Evolutionary conservation across 2,888 invertebrate species (phyloP).

Genomic region (Cheilosia urbana): DNA sequence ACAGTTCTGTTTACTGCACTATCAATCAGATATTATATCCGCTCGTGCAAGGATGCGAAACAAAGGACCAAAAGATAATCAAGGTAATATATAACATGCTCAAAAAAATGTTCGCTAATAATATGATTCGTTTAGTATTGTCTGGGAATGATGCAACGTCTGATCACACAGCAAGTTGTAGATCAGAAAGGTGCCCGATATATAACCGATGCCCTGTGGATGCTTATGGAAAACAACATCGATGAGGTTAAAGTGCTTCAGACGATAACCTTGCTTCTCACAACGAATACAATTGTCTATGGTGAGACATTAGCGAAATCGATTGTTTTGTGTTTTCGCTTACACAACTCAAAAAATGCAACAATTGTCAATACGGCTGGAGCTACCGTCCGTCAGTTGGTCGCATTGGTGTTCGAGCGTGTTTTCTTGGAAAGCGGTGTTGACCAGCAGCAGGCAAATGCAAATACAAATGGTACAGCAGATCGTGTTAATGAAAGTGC

Average conservation of each 20-base stretch:
- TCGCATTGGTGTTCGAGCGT: slow-evolving; percentile 95
- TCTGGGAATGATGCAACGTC: slow-evolving; percentile 95
- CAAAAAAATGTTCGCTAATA: neutral
- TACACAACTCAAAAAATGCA: slow-evolving; percentile 96
- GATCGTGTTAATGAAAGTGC: slow-evolving; percentile 70
- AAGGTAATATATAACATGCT: slow-evolving; percentile 85
- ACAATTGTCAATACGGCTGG: slow-evolving; percentile 99
- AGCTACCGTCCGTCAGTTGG: slow-evolving; percentile 97
- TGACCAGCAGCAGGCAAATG: slow-evolving; percentile 68
- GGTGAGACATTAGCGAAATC: slow-evolving; percentile 97
- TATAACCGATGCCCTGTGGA: slow-evolving; percentile 96
- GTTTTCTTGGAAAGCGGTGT: slow-evolving; percentile 84
- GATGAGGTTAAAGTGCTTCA: slow-evolving; percentile 98
- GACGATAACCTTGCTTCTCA: slow-evolving; percentile 96
- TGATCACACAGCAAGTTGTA: slow-evolving; percentile 95
- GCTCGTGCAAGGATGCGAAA: slow-evolving; percentile 98
- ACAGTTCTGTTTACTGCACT: slow-evolving; percentile 93
- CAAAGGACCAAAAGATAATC: slow-evolving; percentile 97
- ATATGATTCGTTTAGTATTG: slow-evolving; percentile 88
- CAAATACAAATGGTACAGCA: slow-evolving; percentile 33
- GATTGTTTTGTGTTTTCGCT: slow-evolving; percentile 96
- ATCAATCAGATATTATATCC: slow-evolving; percentile 98
- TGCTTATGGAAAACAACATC: slow-evolving; percentile 95
- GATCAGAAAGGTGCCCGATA: slow-evolving; percentile 96
- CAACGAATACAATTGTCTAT: slow-evolving; percentile 97